phyloP scores from a whole-genome alignment of 2,888 invertebrate genomes.

The Thereva unica region DNA sequence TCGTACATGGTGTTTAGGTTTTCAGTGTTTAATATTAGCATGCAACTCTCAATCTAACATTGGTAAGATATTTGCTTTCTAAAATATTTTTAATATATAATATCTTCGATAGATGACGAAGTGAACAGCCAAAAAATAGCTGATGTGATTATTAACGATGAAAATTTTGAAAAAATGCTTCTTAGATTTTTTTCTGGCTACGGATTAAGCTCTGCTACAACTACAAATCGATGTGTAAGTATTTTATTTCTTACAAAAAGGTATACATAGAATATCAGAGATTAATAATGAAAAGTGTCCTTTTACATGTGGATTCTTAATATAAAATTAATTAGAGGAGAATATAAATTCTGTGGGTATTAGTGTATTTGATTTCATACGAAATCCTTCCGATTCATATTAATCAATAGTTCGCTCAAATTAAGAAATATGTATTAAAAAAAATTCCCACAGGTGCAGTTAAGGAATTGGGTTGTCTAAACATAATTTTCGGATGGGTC shows the following conservation, averaged over 20 bases:
- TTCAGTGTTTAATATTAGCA: conserved; percentile 71
- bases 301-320: no score
- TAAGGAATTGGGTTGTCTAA: no score
- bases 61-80: conserved; percentile 42
- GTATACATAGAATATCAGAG: no score
- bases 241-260: background rate
- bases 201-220: conserved; percentile 59
- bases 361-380: no score
- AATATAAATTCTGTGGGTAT: no score
- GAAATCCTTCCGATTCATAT: no score
- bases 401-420: no score
- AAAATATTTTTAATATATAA: background rate
- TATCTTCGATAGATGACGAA: conserved; percentile 47
- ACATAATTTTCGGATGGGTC: no score
- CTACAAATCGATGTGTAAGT: conserved; percentile 56
- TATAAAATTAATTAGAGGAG: no score
- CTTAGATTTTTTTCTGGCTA: conserved; percentile 68
- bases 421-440: no score
- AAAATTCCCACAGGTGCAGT: no score
- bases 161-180: conserved; percentile 68
- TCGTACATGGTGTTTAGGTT: conserved; percentile 74
- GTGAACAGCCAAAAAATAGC: conserved; percentile 58
- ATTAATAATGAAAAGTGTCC: no score
- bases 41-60: conserved; percentile 64
- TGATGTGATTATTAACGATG: conserved; percentile 65